Percentiles rank a stretch among this genome's conserved stretches.
Conservation (phyloP, 2,113 vertebrate species). For the Leuciscus idus region DNA sequence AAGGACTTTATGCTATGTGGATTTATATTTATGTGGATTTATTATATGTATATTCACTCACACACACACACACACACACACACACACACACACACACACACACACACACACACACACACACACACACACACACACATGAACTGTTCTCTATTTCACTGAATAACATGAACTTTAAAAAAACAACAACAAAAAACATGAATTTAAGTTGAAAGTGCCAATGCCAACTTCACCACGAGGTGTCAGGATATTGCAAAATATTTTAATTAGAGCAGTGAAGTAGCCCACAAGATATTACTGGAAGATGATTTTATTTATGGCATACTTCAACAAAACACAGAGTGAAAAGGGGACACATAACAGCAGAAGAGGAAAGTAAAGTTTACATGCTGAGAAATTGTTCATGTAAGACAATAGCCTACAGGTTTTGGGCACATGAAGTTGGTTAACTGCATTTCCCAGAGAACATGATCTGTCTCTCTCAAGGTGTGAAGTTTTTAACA, state of each 20-base stretch:
- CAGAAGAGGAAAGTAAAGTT: neutral
- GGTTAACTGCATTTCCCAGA: neutral
- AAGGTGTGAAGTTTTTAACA: neutral
- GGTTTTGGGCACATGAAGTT: neutral
- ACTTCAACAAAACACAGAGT: neutral
- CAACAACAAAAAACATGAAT: too few relatives aligned
- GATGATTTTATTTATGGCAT: neutral
- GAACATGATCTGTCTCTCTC: neutral
- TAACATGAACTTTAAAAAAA: too few relatives aligned
- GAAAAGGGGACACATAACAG: neutral
- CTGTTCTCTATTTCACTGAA: too few relatives aligned
- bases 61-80: too few relatives aligned
- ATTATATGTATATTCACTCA: too few relatives aligned
- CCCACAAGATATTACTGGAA: constrained; percentile 15
- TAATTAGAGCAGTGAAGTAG: too few relatives aligned
- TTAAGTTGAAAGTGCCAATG: neutral
- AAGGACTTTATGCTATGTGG: too few relatives aligned
- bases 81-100: too few relatives aligned
- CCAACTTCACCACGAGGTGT: constrained; percentile 38
- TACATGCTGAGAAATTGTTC: neutral
- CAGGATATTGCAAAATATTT: neutral
- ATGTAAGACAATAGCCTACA: neutral
- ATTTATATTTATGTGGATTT: too few relatives aligned
- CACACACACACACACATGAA: too few relatives aligned
- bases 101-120: too few relatives aligned